Conservation (phyloP, 53 echinoderm and acorn worm genomes). For the Zoroaster sp. region DNA sequence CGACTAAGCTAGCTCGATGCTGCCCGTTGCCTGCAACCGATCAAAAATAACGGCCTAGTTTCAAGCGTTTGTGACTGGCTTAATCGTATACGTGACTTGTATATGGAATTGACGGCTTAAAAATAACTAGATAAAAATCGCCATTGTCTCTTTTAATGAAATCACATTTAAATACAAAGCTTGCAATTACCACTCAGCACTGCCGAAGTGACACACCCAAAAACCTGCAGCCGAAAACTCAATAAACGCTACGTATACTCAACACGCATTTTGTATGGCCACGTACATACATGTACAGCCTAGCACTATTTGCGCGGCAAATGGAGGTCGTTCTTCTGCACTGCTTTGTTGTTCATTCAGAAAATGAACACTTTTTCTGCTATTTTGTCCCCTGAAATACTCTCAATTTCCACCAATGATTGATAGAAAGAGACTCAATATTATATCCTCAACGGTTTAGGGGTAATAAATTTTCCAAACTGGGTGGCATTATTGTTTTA, state of each 20-base stretch:
- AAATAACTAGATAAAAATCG: neutral
- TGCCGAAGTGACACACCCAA: conserved; percentile 43
- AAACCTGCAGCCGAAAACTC: conserved; percentile 14
- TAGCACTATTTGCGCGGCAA: conserved; percentile 21
- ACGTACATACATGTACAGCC: neutral
- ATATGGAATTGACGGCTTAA: neutral
- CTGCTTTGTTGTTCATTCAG: conserved; percentile 35
- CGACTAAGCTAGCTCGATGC: too few relatives aligned
- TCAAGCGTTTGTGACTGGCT: too few relatives aligned
- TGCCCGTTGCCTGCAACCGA: too few relatives aligned
- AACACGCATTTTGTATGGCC: too few relatives aligned
- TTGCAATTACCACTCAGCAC: conserved; percentile 41
- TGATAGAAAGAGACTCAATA: conserved; percentile 25
- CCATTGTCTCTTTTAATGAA: neutral
- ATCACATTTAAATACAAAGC: conserved; percentile 51
- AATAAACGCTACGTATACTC: conserved; percentile 17
- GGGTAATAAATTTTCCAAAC: conserved; percentile 30
- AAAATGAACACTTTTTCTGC: conserved; percentile 10
- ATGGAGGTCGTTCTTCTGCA: neutral
- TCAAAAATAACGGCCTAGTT: neutral
- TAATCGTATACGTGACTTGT: neutral
- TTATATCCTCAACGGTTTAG: conserved; percentile 40
- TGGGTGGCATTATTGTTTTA: conserved; percentile 53
- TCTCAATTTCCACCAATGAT: conserved; percentile 21
- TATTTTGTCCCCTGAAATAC: neutral